A percentile compares a stretch with the other conserved stretches of the same genome.
These are phyloP conservation scores for Pavo muticus DNA, from an alignment of 2,113 vertebrate genomes.

Conservation along the genomic window DNA sequence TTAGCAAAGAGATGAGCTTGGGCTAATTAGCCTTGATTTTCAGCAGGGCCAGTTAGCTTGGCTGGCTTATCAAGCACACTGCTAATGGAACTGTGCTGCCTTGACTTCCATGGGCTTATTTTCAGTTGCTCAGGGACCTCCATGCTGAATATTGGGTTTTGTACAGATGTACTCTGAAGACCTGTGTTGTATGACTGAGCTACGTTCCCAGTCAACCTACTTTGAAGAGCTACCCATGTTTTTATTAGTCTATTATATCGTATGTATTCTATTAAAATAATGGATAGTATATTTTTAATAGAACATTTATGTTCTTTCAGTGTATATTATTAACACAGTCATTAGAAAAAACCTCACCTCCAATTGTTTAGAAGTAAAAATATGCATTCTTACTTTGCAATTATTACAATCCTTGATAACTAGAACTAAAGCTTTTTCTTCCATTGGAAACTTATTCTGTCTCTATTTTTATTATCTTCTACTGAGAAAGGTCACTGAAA, in stretches of 20 bases:
- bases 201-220: not conserved
- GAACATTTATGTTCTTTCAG: not conserved
- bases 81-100: not conserved
- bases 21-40: not conserved
- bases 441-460: not conserved
- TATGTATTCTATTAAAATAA: not conserved
- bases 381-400: not conserved
- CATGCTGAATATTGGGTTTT: not conserved
- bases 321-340: not conserved
- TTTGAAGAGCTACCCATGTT: not conserved
- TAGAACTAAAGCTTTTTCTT: not conserved
- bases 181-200: not conserved
- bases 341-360: not conserved
- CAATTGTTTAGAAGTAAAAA: not conserved
- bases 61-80: not conserved
- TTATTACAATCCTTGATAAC: not conserved
- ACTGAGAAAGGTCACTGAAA: not conserved
- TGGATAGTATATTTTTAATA: not conserved
- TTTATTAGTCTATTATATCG: not conserved
- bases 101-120: rapidly evolving
- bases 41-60: not conserved
- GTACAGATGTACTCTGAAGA: not conserved
- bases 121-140: not conserved
- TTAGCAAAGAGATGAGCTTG: not conserved
- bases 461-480: not conserved